These are phyloP conservation scores for Lithophane leautieri DNA, from an alignment of 2,888 invertebrate genomes.

Conservation along the genomic window DNA sequence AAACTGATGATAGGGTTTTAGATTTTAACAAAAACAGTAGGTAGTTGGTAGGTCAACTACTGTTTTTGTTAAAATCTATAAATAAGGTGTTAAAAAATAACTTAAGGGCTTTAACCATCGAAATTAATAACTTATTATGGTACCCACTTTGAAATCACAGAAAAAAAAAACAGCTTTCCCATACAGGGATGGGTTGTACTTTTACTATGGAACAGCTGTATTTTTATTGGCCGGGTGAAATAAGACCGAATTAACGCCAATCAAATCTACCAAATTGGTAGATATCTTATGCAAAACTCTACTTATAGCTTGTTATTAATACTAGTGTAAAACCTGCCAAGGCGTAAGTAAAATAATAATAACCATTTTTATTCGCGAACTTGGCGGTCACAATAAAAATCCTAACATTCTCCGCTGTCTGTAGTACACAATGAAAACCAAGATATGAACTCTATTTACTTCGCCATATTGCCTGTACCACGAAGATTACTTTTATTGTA, in stretches of 20 bases:
- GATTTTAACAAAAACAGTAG: background rate
- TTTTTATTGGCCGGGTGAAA: too few relatives aligned
- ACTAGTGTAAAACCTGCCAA: background rate
- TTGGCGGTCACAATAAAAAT: background rate
- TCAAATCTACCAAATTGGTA: background rate
- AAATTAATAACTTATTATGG: too few relatives aligned
- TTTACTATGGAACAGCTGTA: too few relatives aligned
- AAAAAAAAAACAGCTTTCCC: too few relatives aligned
- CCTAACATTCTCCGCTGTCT: conserved; percentile 17
- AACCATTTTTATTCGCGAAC: background rate
- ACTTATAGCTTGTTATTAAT: background rate
- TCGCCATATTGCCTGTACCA: conserved; percentile 41
- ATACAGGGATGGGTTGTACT: too few relatives aligned
- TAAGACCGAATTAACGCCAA: background rate
- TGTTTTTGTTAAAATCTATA: too few relatives aligned
- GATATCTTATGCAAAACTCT: background rate
- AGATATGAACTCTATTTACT: conserved; percentile 60
- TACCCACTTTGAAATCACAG: too few relatives aligned
- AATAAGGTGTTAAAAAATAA: too few relatives aligned
- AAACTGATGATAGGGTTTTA: background rate
- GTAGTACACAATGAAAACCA: conserved; percentile 25
- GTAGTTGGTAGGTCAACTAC: too few relatives aligned
- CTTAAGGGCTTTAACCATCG: too few relatives aligned
- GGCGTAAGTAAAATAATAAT: background rate
- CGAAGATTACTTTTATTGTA: conserved; percentile 43